A percentile compares a stretch with the other conserved stretches of the same genome.
These are phyloP conservation scores for Rotaria socialis DNA, from an alignment of 2,888 invertebrate species.

Conservation along the genomic window DNA sequence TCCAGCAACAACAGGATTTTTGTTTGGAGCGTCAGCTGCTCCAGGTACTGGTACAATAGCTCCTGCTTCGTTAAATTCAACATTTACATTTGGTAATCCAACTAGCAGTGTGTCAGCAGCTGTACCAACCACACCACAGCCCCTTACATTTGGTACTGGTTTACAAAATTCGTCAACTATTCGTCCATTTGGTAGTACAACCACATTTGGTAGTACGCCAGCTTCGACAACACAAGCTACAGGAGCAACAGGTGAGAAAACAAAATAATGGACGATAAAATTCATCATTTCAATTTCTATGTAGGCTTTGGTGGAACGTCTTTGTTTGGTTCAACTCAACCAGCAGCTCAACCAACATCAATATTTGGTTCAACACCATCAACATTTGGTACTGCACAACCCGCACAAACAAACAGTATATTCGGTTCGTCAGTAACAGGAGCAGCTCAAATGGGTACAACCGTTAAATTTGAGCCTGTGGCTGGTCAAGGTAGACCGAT, in stretches of 20 bases:
- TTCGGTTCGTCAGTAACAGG: background rate
- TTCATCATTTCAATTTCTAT: too few relatives aligned
- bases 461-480: background rate
- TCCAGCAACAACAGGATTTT: constrained; percentile 24
- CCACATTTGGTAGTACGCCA: background rate
- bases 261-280: too few relatives aligned
- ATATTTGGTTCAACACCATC: background rate
- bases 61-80: constrained; percentile 17
- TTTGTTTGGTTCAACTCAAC: constrained; percentile 16
- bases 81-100: constrained; percentile 44
- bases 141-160: background rate
- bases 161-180: background rate
- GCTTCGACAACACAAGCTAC: background rate
- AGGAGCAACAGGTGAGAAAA: background rate
- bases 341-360: background rate
- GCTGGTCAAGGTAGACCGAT: background rate
- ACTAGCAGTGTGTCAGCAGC: constrained; percentile 33
- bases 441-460: background rate
- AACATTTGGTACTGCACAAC: background rate
- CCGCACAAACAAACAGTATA: background rate
- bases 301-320: background rate
- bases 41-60: constrained; percentile 12
- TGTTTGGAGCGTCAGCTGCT: constrained; percentile 38
- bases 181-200: constrained; percentile 11
- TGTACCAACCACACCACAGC: constrained; percentile 52